Percentiles rank a stretch among this genome's conserved stretches.
Conservation (phyloP, 1,140 invertebrate species). For the Drosophila virilis region DNA sequence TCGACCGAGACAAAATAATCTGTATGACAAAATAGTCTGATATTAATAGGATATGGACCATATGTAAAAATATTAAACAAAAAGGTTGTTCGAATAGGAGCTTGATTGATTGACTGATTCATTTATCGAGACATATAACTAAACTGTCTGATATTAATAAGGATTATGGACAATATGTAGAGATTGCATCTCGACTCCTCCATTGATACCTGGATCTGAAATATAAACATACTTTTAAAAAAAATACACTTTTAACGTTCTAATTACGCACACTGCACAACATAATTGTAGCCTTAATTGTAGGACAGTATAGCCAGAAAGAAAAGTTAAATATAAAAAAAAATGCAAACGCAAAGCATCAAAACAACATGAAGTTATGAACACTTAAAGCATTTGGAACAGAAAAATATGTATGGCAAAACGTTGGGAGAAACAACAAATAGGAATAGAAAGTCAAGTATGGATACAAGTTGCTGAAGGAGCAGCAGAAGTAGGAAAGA, state of each 20-base stretch:
- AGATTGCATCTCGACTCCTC: too few relatives aligned
- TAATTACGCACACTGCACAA: constrained; percentile 28
- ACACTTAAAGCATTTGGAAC: constrained; percentile 67
- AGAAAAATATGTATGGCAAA: constrained; percentile 6
- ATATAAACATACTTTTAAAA: neutral
- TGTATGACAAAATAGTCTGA: too few relatives aligned
- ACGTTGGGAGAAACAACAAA: neutral
- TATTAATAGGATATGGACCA: too few relatives aligned
- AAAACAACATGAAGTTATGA: constrained; percentile 71
- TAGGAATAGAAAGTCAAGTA: constrained; percentile 20
- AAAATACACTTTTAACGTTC: neutral
- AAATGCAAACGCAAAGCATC: constrained; percentile 72
- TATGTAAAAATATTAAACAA: too few relatives aligned
- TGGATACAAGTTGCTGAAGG: constrained; percentile 13
- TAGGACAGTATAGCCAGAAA: constrained; percentile 56
- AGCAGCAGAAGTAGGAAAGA: constrained; percentile 4
- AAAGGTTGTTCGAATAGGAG: too few relatives aligned
- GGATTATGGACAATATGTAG: too few relatives aligned
- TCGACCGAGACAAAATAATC: too few relatives aligned
- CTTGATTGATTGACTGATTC: too few relatives aligned
- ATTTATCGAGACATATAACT: too few relatives aligned
- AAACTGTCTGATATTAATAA: too few relatives aligned
- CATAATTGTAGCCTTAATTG: constrained; percentile 17
- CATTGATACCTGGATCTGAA: neutral
- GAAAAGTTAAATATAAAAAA: constrained; percentile 33